Percentiles rank a stretch among this genome's conserved stretches.
Evolutionary conservation across 1,140 invertebrate species (phyloP).

Genomic region (Aphaenogaster ashmeadi): DNA sequence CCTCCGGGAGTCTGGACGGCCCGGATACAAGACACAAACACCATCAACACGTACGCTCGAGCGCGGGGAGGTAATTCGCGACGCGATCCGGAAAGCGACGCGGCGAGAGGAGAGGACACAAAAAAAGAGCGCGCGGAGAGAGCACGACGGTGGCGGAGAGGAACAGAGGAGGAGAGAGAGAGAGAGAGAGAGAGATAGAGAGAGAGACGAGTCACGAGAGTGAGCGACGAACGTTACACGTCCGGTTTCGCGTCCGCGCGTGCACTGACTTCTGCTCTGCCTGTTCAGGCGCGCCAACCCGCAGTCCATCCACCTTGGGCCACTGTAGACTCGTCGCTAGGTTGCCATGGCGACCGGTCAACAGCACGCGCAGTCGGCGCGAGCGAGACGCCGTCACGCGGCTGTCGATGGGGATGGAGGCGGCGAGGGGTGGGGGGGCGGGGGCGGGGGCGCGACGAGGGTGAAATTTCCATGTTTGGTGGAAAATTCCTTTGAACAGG

Average conservation of each 20-base stretch:
- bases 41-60: conserved; percentile 33
- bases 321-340: conserved; percentile 71
- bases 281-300: conserved; percentile 72
- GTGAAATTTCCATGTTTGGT: conserved; percentile 7
- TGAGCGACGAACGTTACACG: conserved; percentile 69
- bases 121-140: too few relatives aligned
- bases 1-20: not conserved
- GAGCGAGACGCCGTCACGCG: conserved; percentile 59
- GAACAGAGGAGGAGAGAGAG: not conserved
- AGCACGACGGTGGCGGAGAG: not conserved
- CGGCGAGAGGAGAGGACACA: not conserved
- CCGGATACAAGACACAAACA: conserved; percentile 45
- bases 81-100: not conserved
- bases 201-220: conserved; percentile 2
- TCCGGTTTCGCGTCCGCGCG: conserved; percentile 82
- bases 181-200: not conserved
- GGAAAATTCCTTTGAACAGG: conserved; percentile 28
- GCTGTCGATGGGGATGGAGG: not conserved
- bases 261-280: conserved; percentile 83
- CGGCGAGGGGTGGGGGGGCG: not conserved
- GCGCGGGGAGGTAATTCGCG: not conserved
- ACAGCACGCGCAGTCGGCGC: conserved; percentile 72
- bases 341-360: conserved; percentile 76
- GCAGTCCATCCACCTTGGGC: conserved; percentile 74
- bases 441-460: not conserved